These are phyloP conservation scores for Channa maculata DNA, from an alignment of 2,113 vertebrate genomes.

Conservation along the genomic window DNA sequence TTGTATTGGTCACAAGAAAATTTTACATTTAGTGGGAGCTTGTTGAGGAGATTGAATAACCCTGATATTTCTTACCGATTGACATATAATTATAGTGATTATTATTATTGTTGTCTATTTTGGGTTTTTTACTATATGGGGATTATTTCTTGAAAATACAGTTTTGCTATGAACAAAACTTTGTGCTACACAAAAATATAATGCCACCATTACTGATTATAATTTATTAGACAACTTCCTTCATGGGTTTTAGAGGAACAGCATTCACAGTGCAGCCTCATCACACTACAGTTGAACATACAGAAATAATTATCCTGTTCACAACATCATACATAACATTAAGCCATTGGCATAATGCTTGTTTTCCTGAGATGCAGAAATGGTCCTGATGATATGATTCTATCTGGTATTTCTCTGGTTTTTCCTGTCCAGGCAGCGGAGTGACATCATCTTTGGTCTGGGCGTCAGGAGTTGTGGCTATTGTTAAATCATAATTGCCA, in stretches of 20 bases:
- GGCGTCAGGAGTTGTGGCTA: conserved; percentile 74
- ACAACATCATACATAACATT: conserved; percentile 23
- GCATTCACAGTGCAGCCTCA: conserved; percentile 20
- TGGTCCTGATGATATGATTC: conserved; percentile 51
- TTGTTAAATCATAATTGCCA: conserved; percentile 82
- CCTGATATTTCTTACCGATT: not conserved
- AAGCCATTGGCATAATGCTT: conserved; percentile 18
- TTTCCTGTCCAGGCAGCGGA: conserved; percentile 23
- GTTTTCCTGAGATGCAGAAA: conserved; percentile 44
- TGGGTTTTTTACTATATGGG: not conserved
- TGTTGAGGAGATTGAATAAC: not conserved
- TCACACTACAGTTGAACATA: conserved; percentile 22
- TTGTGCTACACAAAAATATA: conserved; percentile 1
- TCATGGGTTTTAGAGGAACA: conserved; percentile 13
- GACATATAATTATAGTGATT: not conserved
- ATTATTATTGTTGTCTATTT: not conserved
- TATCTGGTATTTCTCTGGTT: conserved; percentile 51
- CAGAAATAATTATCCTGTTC: conserved; percentile 52
- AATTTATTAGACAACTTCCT: conserved; percentile 9
- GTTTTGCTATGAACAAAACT: not conserved
- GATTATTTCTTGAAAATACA: not conserved
- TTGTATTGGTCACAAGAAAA: not conserved
- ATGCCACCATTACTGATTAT: conserved; percentile 1
- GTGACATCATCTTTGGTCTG: conserved; percentile 73
- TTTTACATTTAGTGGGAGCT: conserved; percentile 4